A percentile compares a stretch with the other conserved stretches of the same genome.
phyloP scores from a whole-genome alignment of 2,113 vertebrate species.

The Hippoglossus stenolepis region DNA sequence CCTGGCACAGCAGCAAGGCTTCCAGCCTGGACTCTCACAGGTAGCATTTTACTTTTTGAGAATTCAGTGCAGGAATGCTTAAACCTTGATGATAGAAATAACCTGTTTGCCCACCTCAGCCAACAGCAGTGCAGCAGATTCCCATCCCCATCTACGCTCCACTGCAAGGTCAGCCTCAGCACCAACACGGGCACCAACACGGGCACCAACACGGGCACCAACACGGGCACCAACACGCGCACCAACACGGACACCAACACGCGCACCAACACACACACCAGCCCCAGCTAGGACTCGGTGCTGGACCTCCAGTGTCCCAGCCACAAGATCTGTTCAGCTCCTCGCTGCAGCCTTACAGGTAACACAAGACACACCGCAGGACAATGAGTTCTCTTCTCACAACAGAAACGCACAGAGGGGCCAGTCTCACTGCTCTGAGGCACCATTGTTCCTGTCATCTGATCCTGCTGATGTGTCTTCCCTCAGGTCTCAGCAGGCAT shows the following conservation, averaged over 20 bases:
- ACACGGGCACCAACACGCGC: too few species aligned
- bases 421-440: neutral
- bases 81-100: neutral
- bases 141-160: slow-evolving; percentile 98
- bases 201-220: too few species aligned
- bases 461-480: neutral
- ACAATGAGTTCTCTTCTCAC: neutral
- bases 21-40: slow-evolving; percentile 97
- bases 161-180: slow-evolving; percentile 92
- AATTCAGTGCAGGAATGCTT: neutral
- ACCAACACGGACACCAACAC: slow-evolving; percentile 81
- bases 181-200: slow-evolving; percentile 74
- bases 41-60: slow-evolving; percentile 70
- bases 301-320: slow-evolving; percentile 94
- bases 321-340: slow-evolving; percentile 96
- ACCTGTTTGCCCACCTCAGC: slow-evolving; percentile 70
- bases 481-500: slow-evolving; percentile 94
- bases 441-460: neutral
- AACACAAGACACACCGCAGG: neutral
- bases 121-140: slow-evolving; percentile 94
- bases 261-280: slow-evolving; percentile 86
- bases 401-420: neutral
- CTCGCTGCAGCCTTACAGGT: slow-evolving; percentile 95
- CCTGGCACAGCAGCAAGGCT: slow-evolving; percentile 95
- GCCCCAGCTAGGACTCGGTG: slow-evolving; percentile 90